Percentiles rank a stretch among this genome's conserved stretches.
Evolutionary conservation across 1,140 invertebrate genomes (phyloP).

Genomic region (Holcopasites calliopsidis): DNA sequence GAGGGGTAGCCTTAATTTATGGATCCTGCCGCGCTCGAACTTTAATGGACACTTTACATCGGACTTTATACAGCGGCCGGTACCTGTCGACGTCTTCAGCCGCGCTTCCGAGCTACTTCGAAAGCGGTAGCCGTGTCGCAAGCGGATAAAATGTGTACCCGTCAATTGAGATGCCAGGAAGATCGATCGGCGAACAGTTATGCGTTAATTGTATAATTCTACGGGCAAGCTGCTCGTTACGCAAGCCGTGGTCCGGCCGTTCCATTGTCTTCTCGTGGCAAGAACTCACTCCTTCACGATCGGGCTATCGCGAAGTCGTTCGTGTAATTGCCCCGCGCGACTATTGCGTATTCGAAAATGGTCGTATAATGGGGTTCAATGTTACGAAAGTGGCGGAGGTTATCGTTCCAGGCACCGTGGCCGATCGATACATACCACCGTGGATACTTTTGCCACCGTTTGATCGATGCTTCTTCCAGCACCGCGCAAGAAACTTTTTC

Average conservation of each 20-base stretch:
- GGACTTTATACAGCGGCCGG: background rate
- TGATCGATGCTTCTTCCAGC: conserved; percentile 23
- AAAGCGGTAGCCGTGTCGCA: conserved; percentile 30
- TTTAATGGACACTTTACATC: background rate
- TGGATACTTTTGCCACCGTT: conserved; percentile 1
- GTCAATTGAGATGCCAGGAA: conserved; percentile 35
- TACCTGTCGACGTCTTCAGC: background rate
- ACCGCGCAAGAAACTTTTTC: background rate
- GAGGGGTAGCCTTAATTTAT: background rate
- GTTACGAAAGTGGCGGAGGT: conserved; percentile 35
- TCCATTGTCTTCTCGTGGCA: conserved; percentile 47
- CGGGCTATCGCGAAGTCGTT: conserved; percentile 3
- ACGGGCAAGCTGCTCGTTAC: conserved; percentile 2
- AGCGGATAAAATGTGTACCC: conserved; percentile 26
- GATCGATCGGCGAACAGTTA: conserved; percentile 32
- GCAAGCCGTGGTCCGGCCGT: conserved; percentile 12
- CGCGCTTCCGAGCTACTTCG: background rate
- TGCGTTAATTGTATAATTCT: conserved; percentile 40
- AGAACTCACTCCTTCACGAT: conserved; percentile 3
- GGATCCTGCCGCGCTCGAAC: no score
- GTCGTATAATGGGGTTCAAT: conserved; percentile 3
- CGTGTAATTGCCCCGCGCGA: conserved; percentile 37
- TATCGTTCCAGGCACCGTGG: conserved; percentile 36
- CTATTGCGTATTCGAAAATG: conserved; percentile 33
- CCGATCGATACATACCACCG: conserved; percentile 24